phyloP scores from a whole-genome alignment of 2,888 invertebrate species.

The Agrenia bidenticulata region DNA sequence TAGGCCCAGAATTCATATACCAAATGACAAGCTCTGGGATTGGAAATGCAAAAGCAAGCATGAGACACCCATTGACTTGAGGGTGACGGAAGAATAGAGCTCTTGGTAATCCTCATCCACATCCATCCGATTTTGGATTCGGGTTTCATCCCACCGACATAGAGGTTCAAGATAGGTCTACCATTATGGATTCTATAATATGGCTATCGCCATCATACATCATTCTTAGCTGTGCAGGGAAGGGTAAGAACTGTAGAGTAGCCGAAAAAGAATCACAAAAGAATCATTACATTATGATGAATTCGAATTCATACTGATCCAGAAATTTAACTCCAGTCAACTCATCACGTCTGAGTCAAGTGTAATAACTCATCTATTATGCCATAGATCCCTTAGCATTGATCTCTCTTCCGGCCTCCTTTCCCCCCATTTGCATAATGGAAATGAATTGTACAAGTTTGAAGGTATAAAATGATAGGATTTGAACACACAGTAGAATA shows the following conservation, averaged over 20 bases:
- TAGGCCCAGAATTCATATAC: neutral
- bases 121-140: slow-evolving; percentile 8
- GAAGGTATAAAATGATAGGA: neutral
- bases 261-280: too few species aligned
- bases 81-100: neutral
- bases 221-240: too few species aligned
- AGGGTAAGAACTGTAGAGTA: too few species aligned
- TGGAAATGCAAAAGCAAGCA: neutral
- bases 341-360: slow-evolving; percentile 32
- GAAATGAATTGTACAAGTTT: slow-evolving; percentile 25
- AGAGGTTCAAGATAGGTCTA: neutral
- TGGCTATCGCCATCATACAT: too few species aligned
- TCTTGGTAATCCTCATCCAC: neutral
- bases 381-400: slow-evolving; percentile 23
- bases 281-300: too few species aligned
- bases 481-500: neutral
- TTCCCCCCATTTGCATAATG: slow-evolving; percentile 31
- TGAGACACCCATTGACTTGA: neutral
- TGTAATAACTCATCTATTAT: slow-evolving; percentile 34
- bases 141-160: neutral
- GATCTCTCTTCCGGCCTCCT: slow-evolving; percentile 28
- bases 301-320: too few species aligned
- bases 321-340: slow-evolving; percentile 12
- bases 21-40: neutral
- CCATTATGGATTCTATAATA: too few species aligned